Evolutionary conservation across 1,140 invertebrate genomes (phyloP).

Genomic region (Diabrotica virgifera): DNA sequence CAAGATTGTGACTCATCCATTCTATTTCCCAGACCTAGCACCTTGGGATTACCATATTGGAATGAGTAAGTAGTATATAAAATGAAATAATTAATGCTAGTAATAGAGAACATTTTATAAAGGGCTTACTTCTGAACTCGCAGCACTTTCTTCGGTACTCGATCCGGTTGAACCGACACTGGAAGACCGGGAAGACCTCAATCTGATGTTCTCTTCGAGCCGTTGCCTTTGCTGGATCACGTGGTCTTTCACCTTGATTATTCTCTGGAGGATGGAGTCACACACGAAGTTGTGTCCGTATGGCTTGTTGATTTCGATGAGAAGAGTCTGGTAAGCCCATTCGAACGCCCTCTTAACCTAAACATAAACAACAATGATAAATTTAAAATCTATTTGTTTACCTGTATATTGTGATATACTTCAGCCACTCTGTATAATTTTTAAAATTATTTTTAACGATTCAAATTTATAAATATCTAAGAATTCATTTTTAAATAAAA

Average conservation of each 20-base stretch:
- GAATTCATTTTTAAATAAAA: no score
- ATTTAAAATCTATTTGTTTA: background rate
- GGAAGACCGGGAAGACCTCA: slow-evolving; percentile 40
- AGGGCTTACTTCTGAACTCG: slow-evolving; percentile 42
- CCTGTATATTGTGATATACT: no score
- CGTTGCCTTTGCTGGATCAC: slow-evolving; percentile 86
- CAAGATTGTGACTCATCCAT: no score
- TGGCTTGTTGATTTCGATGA: slow-evolving; percentile 74
- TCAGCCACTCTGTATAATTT: no score
- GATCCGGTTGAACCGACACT: slow-evolving; percentile 43
- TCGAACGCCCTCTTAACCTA: slow-evolving; percentile 94
- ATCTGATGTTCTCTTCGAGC: slow-evolving; percentile 42
- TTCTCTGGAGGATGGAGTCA: slow-evolving; percentile 78
- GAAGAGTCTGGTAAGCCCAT: slow-evolving; percentile 85
- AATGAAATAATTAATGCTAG: no score
- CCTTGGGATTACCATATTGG: no score
- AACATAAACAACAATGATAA: slow-evolving; percentile 49
- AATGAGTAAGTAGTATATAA: no score
- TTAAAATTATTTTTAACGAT: no score
- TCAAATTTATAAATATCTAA: no score
- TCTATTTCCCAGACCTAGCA: no score
- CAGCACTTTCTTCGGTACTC: slow-evolving; percentile 43
- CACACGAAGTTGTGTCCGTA: slow-evolving; percentile 54
- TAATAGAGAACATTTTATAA: background rate
- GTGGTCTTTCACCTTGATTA: slow-evolving; percentile 89